These are phyloP conservation scores for Melipona quadrifasciata DNA, from an alignment of 1,140 invertebrate species.

Conservation along the genomic window DNA sequence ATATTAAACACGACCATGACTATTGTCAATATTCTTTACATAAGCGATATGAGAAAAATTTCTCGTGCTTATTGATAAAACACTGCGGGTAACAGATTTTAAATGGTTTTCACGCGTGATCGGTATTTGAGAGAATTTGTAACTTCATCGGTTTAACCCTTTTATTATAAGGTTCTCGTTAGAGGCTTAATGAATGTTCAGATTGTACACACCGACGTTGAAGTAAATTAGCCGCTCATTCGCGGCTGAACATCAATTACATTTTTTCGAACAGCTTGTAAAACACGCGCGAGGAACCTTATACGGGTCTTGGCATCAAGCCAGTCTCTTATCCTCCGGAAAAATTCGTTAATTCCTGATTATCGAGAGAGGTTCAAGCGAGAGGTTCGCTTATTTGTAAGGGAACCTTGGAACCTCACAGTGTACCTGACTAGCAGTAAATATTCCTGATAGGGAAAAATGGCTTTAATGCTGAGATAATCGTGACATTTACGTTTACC, in stretches of 20 bases:
- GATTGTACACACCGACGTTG: constrained; percentile 4
- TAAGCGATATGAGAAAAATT: too few species aligned
- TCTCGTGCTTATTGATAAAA: too few species aligned
- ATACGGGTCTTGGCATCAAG: neutral
- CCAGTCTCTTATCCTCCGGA: neutral
- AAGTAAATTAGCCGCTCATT: constrained; percentile 33
- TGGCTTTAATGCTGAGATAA: neutral
- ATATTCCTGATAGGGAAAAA: neutral
- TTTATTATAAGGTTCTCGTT: constrained; percentile 27
- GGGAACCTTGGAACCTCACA: neutral
- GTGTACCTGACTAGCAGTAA: neutral
- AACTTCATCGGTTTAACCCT: neutral
- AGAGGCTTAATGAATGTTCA: constrained; percentile 36
- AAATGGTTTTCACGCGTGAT: neutral
- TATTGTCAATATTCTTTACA: neutral
- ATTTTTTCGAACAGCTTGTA: neutral
- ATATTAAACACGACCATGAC: neutral
- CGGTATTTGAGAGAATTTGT: neutral
- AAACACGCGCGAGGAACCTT: constrained; percentile 10
- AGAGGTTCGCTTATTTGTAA: neutral
- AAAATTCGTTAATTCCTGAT: constrained; percentile 26
- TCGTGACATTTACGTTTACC: neutral
- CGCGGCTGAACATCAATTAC: constrained; percentile 31
- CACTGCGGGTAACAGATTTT: too few species aligned
- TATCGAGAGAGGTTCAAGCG: neutral